Conservation (phyloP, 2,113 vertebrate species). For the Engraulis encrasicolus region DNA sequence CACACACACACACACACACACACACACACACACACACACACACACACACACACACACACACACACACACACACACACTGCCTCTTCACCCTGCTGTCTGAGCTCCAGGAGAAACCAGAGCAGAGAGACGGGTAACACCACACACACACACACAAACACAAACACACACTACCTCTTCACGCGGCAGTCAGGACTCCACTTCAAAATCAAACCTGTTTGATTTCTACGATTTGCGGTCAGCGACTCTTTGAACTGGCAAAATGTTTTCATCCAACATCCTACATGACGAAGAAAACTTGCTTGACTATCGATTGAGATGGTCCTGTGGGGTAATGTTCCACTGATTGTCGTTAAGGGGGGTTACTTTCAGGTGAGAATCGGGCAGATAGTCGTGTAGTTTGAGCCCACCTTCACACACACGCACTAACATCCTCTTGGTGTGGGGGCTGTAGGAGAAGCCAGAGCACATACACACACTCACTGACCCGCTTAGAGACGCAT, state of each 20-base stretch:
- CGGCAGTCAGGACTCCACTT: constrained; percentile 88
- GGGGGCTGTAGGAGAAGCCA: constrained; percentile 88
- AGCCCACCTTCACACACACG: background rate
- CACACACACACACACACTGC: background rate
- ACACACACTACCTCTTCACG: constrained; percentile 86
- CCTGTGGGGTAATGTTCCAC: no score
- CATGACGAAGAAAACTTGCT: no score
- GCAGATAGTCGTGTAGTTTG: constrained; percentile 87
- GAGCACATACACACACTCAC: constrained; percentile 64
- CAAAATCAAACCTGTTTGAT: no score
- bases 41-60: background rate
- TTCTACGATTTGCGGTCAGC: no score
- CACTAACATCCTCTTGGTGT: constrained; percentile 75
- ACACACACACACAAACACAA: no score
- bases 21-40: constrained; percentile 2
- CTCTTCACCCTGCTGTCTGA: no score
- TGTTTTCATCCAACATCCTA: no score
- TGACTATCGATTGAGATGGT: no score
- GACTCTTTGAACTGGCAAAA: no score
- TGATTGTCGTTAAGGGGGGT: no score
- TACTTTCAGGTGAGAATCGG: constrained; percentile 92
- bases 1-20: background rate
- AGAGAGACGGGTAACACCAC: no score
- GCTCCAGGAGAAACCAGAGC: no score
- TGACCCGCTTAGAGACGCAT: background rate